These are phyloP conservation scores for Daubentonia madagascariensis DNA, from an alignment of 2,113 vertebrate genomes.

Conservation along the genomic window DNA sequence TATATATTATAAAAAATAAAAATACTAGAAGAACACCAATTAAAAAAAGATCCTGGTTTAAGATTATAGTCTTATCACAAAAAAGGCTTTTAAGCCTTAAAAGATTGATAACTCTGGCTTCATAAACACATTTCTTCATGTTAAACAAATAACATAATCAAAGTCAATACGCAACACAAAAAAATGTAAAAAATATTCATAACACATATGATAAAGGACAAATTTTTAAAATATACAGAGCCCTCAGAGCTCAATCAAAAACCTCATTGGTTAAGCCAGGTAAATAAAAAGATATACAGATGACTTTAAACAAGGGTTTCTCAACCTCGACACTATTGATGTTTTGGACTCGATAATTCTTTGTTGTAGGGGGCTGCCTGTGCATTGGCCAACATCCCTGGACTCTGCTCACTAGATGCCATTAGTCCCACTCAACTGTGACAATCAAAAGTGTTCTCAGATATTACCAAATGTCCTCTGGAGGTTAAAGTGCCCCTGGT, in stretches of 20 bases:
- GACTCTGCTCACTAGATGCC: neutral
- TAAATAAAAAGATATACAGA: slow-evolving; percentile 1
- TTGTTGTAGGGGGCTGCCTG: neutral
- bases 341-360: neutral
- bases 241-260: neutral
- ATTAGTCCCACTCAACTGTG: neutral
- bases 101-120: neutral
- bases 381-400: neutral
- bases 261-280: neutral
- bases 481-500: neutral
- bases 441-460: neutral
- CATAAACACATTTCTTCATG: neutral
- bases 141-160: neutral
- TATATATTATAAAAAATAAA: neutral
- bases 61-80: neutral
- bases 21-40: neutral
- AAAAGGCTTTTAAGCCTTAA: neutral
- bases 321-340: neutral
- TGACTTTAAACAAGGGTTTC: slow-evolving; percentile 8
- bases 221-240: neutral
- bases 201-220: neutral
- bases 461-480: neutral
- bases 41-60: neutral
- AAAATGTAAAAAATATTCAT: slow-evolving; percentile 6
- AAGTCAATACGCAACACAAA: neutral